Conservation (phyloP, 2,113 vertebrate genomes). For the Todiramphus saurophagus region DNA sequence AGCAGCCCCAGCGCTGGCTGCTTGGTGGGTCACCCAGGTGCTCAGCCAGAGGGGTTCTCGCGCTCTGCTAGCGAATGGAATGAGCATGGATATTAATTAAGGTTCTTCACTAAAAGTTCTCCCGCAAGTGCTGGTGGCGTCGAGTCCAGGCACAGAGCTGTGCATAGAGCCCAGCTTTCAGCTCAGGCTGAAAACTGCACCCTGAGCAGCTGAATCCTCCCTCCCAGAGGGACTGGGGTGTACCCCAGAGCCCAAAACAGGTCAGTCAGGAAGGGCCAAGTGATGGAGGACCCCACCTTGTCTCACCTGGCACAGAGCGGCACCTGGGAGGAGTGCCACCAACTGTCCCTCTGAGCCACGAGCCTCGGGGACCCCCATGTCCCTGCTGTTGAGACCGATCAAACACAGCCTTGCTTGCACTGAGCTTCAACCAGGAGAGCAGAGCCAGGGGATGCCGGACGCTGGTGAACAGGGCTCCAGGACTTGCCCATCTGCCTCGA, state of each 20-base stretch:
- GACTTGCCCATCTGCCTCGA: neutral
- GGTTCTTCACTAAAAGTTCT: neutral
- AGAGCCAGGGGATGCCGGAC: neutral
- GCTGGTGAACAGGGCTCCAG: neutral
- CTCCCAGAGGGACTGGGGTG: too few species aligned
- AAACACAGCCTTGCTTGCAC: fast-evolving
- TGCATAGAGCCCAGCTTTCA: fast-evolving
- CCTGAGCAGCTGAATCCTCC: fast-evolving
- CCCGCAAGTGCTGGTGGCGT: fast-evolving
- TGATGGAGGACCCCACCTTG: neutral
- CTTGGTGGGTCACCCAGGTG: neutral
- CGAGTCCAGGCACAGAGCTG: neutral
- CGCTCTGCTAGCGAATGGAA: fast-evolving
- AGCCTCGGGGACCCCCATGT: fast-evolving
- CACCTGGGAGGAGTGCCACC: neutral
- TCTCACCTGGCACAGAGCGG: neutral
- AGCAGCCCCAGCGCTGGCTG: too few species aligned
- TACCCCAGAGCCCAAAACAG: neutral
- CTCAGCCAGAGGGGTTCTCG: fast-evolving
- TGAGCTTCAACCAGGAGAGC: neutral
- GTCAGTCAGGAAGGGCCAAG: neutral
- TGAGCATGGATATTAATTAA: neutral
- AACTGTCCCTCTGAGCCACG: fast-evolving
- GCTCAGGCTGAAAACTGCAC: neutral
- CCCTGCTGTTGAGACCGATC: fast-evolving